phyloP scores from a whole-genome alignment of 2,113 vertebrate genomes.

The Microcebus lehilahytsara region DNA sequence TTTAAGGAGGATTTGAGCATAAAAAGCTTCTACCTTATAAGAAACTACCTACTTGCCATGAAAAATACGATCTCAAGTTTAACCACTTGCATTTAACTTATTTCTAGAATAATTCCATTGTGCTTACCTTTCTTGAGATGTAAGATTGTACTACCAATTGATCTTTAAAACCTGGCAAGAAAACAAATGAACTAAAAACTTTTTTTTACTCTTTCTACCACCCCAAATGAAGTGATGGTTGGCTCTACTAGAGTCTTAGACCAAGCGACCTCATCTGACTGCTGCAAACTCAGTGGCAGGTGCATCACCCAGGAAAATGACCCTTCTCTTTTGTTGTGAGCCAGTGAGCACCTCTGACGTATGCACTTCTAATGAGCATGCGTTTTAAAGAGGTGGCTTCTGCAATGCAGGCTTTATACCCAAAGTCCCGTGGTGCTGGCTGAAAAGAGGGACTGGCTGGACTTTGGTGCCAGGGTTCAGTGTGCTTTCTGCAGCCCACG shows the following conservation, averaged over 20 bases:
- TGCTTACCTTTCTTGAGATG: not conserved
- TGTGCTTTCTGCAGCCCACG: not conserved
- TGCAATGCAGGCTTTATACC: not conserved
- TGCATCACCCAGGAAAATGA: not conserved
- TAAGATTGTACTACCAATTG: not conserved
- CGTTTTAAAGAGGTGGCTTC: not conserved
- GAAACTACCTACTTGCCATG: not conserved
- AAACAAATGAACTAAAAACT: not conserved
- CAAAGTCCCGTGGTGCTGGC: not conserved
- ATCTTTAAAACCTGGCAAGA: constrained; percentile 5
- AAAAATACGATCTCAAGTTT: not conserved
- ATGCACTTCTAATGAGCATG: not conserved
- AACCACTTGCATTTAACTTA: not conserved
- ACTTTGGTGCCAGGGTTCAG: not conserved
- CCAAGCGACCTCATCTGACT: not conserved
- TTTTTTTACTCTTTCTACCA: not conserved
- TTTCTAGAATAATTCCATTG: not conserved
- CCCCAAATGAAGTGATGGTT: not conserved
- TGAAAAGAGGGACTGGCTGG: constrained; percentile 49
- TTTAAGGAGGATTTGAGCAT: not conserved
- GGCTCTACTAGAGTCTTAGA: not conserved
- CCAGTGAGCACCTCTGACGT: not conserved
- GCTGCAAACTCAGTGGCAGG: not conserved
- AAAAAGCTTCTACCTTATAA: not conserved
- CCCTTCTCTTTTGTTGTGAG: not conserved